Percentiles rank a stretch among this genome's conserved stretches.
Evolutionary conservation across 2,888 invertebrate species (phyloP).

Genomic region (Mesoligia furuncula): DNA sequence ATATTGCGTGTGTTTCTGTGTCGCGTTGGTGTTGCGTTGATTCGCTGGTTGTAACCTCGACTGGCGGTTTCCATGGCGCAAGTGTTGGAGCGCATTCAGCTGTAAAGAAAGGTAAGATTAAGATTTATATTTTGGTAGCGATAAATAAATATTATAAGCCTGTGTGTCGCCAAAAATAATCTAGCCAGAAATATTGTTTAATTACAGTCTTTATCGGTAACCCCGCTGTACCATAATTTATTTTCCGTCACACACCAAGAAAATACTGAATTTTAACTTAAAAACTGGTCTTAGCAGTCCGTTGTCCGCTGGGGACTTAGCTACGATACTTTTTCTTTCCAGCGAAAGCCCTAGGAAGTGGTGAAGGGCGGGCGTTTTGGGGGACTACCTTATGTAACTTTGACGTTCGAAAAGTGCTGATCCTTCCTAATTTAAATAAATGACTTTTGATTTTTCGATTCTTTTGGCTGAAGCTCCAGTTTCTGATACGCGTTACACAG

Average conservation of each 20-base stretch:
- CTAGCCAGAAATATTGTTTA: not conserved
- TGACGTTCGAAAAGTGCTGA: not conserved
- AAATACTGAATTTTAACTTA: not conserved
- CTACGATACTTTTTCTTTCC: not conserved
- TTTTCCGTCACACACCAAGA: not conserved
- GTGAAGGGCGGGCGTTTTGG: not conserved
- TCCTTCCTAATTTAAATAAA: not conserved
- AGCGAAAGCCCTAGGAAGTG: not conserved
- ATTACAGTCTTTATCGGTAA: not conserved
- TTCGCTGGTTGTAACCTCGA: slow-evolving; percentile 81
- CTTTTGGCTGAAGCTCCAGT: not conserved
- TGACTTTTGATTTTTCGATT: not conserved
- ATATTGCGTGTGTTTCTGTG: slow-evolving; percentile 76
- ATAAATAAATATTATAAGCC: not conserved
- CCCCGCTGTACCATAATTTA: not conserved
- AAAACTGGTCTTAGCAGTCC: not conserved
- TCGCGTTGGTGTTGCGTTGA: slow-evolving; percentile 68
- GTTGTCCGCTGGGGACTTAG: not conserved
- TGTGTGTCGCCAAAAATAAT: not conserved
- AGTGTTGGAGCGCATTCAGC: slow-evolving; percentile 87
- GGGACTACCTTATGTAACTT: not conserved
- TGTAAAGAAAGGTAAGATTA: slow-evolving; percentile 67
- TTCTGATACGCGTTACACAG: not conserved
- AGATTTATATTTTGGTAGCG: not conserved
- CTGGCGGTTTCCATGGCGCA: slow-evolving; percentile 82